These are phyloP conservation scores for Gallinago paraguaiae DNA, from an alignment of 2,113 vertebrate genomes.

Conservation along the genomic window DNA sequence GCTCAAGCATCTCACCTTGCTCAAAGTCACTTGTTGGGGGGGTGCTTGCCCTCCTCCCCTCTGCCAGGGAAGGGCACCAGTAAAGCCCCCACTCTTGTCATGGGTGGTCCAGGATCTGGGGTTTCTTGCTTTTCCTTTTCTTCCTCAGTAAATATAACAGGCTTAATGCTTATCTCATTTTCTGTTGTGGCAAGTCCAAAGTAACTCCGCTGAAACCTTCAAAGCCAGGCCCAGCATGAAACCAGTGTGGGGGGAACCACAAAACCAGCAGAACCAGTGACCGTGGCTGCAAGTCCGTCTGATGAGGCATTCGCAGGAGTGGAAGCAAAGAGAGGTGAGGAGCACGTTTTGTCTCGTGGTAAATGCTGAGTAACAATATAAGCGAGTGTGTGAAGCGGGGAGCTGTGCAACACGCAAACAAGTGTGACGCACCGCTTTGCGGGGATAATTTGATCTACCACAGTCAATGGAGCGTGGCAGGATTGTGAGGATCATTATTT, in stretches of 20 bases:
- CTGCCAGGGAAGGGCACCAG: neutral
- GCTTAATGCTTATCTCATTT: neutral
- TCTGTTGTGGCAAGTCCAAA: neutral
- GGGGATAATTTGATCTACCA: neutral
- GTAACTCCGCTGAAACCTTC: neutral
- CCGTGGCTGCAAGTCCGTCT: rapidly evolving
- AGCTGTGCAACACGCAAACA: neutral
- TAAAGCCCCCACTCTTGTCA: rapidly evolving
- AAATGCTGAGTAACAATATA: neutral
- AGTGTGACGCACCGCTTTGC: neutral
- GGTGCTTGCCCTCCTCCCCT: neutral
- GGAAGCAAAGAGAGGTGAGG: neutral
- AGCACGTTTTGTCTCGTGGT: neutral
- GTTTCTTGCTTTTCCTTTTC: neutral
- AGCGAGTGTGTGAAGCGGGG: neutral
- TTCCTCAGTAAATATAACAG: neutral
- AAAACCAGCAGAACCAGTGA: neutral
- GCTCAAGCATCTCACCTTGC: neutral
- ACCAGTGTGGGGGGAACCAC: neutral
- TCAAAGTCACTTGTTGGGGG: neutral
- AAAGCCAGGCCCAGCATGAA: neutral
- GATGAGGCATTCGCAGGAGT: neutral
- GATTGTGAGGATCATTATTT: neutral
- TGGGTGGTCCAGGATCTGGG: rapidly evolving
- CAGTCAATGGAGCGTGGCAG: neutral